phyloP scores from a whole-genome alignment of 2,888 invertebrate species.

The Kryphioiulus occultus region DNA sequence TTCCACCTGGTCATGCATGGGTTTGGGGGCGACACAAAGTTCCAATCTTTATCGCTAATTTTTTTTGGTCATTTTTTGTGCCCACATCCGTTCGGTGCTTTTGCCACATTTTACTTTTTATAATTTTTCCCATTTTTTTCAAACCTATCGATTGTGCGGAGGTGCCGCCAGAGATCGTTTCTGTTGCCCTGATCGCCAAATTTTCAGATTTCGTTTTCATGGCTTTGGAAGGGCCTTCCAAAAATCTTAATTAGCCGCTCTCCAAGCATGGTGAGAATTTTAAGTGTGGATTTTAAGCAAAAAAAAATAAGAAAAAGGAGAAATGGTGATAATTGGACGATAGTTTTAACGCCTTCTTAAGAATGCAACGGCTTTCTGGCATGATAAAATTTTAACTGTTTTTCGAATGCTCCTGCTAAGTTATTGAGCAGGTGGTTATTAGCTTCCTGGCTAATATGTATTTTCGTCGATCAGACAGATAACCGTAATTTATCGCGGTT shows the following conservation, averaged over 20 bases:
- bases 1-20: neutral
- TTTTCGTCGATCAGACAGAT: neutral
- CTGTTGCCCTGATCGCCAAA: neutral
- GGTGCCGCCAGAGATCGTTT: neutral
- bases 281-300: neutral
- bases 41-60: neutral
- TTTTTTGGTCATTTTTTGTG: neutral
- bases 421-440: constrained; percentile 9
- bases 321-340: neutral
- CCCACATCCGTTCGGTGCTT: constrained; percentile 1
- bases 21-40: neutral
- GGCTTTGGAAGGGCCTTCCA: neutral
- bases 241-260: constrained; percentile 8
- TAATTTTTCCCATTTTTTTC: neutral
- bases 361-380: neutral
- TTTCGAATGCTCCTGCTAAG: neutral
- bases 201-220: neutral
- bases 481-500: neutral
- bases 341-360: constrained; percentile 1
- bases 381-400: neutral
- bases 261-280: neutral
- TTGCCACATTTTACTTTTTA: neutral
- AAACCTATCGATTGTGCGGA: neutral
- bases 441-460: constrained; percentile 2
- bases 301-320: neutral